phyloP scores from a whole-genome alignment of 2,888 invertebrate species.

The Anarsia innoxiella region DNA sequence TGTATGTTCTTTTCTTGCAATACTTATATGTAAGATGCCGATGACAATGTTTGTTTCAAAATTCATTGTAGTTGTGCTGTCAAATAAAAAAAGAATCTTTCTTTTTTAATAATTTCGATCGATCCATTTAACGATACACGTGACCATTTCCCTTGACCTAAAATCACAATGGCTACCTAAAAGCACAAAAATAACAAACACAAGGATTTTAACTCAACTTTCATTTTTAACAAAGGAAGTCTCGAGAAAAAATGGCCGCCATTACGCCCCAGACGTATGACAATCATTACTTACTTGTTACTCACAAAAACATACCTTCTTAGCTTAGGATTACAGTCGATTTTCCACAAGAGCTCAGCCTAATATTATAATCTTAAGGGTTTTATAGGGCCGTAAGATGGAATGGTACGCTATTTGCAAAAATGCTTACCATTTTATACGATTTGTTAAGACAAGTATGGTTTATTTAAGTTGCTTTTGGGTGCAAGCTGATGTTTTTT shows the following conservation, averaged over 20 bases:
- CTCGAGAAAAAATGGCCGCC: slow-evolving; percentile 13
- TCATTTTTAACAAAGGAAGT: slow-evolving; percentile 9
- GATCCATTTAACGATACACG: too few relatives aligned
- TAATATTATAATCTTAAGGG: slow-evolving; percentile 42
- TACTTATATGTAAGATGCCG: too few relatives aligned
- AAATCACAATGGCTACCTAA: too few relatives aligned
- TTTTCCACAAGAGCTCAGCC: slow-evolving; percentile 15
- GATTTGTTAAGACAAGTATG: slow-evolving; percentile 26
- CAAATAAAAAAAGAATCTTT: too few relatives aligned
- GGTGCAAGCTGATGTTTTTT: too few relatives aligned
- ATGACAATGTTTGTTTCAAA: too few relatives aligned
- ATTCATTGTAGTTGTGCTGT: too few relatives aligned
- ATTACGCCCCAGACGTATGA: slow-evolving; percentile 15
- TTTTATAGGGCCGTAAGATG: slow-evolving; percentile 40
- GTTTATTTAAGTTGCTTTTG: slow-evolving; percentile 25
- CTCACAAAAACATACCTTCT: neutral
- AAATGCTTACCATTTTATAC: slow-evolving; percentile 36
- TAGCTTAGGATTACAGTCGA: slow-evolving; percentile 18
- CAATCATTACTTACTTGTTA: slow-evolving; percentile 8
- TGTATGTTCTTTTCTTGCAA: too few relatives aligned
- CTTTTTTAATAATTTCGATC: too few relatives aligned
- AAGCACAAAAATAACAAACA: too few relatives aligned
- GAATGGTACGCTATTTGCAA: slow-evolving; percentile 36
- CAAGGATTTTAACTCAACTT: slow-evolving; percentile 1
- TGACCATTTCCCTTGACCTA: too few relatives aligned